These are phyloP conservation scores for Criorhina ranunculi DNA, from an alignment of 2,888 invertebrate species.

Conservation along the genomic window DNA sequence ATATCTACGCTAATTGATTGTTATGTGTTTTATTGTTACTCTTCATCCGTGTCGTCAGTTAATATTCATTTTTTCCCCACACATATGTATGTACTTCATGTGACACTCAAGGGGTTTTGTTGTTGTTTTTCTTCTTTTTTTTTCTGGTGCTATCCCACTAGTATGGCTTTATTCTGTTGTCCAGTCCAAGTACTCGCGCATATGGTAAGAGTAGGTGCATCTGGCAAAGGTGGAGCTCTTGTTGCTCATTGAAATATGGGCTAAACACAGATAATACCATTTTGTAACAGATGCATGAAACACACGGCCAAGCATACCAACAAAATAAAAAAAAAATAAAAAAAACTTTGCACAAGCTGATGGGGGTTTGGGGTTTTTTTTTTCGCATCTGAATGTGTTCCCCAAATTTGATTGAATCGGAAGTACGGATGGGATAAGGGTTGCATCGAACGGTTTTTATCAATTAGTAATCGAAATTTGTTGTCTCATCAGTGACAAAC, in stretches of 20 bases:
- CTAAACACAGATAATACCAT: constrained; percentile 29
- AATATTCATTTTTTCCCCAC: not conserved
- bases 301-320: not conserved
- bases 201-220: constrained; percentile 18
- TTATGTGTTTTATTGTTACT: not conserved
- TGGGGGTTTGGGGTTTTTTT: not conserved
- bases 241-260: constrained; percentile 15
- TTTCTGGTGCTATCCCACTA: not conserved
- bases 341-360: constrained; percentile 20
- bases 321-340: no score
- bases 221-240: constrained; percentile 22
- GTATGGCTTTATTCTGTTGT: constrained; percentile 27
- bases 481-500: no score
- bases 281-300: constrained; percentile 5
- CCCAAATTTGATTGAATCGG: not conserved
- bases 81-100: not conserved
- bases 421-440: not conserved
- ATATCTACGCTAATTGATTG: not conserved
- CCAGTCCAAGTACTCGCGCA: not conserved
- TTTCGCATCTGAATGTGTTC: not conserved
- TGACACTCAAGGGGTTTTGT: not conserved
- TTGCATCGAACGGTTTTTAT: no score
- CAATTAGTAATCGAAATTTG: no score
- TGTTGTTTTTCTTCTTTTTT: not conserved
- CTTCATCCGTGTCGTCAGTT: constrained; percentile 2